Evolutionary conservation across 1,140 invertebrate genomes (phyloP).

Genomic region (Scaptomyza hsui): DNA sequence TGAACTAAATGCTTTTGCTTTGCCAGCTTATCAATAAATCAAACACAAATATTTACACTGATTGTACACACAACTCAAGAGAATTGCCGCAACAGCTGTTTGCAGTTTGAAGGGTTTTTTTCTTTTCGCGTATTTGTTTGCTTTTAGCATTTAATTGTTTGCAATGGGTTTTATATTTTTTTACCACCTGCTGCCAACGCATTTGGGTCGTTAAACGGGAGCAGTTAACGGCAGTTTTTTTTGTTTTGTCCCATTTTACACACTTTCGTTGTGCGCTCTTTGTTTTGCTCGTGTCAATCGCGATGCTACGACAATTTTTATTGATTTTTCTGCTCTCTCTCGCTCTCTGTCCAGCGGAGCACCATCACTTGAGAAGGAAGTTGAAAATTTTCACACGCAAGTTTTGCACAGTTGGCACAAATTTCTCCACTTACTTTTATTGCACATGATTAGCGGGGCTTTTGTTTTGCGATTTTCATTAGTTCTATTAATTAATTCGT

Average conservation of each 20-base stretch:
- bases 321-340: constrained; percentile 62
- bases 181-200: constrained; percentile 42
- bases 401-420: constrained; percentile 18
- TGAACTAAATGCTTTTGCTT: constrained; percentile 26
- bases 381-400: constrained; percentile 57
- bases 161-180: neutral
- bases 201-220: constrained; percentile 51
- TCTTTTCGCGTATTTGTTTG: constrained; percentile 45
- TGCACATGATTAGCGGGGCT: constrained; percentile 31
- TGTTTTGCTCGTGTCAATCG: constrained; percentile 76
- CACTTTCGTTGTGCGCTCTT: constrained; percentile 52
- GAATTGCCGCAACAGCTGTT: constrained; percentile 58
- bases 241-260: constrained; percentile 20
- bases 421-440: constrained; percentile 33
- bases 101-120: constrained; percentile 30
- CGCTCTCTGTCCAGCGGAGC: constrained; percentile 42
- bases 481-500: constrained; percentile 22
- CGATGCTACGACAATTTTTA: constrained; percentile 71
- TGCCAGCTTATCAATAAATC: constrained; percentile 38
- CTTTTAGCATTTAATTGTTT: constrained; percentile 9
- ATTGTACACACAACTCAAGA: constrained; percentile 18
- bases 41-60: constrained; percentile 39
- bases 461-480: constrained; percentile 14
- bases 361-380: constrained; percentile 27
- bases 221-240: constrained; percentile 51